These are phyloP conservation scores for Hemiprocne comata DNA, from an alignment of 2,113 vertebrate genomes.

Conservation along the genomic window DNA sequence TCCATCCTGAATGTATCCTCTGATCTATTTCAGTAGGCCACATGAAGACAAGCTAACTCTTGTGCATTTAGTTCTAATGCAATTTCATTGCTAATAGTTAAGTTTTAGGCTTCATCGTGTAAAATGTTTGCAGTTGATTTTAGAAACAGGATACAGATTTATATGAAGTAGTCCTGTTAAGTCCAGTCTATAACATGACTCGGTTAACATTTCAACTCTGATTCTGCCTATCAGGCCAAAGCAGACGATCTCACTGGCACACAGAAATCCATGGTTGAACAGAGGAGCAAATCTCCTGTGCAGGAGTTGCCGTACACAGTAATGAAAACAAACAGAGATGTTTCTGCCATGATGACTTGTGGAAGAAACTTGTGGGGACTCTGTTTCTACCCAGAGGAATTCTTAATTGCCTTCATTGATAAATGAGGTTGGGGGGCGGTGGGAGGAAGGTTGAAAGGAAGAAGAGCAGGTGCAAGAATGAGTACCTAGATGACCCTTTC, in stretches of 20 bases:
- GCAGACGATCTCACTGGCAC: not conserved
- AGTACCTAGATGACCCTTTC: not conserved
- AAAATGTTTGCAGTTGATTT: not conserved
- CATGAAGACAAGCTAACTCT: not conserved
- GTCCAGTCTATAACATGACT: not conserved
- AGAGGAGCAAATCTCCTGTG: not conserved
- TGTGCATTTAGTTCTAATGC: not conserved
- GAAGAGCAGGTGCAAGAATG: not conserved
- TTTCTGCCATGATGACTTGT: not conserved
- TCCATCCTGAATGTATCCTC: not conserved
- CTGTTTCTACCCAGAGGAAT: not conserved
- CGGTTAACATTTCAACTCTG: not conserved
- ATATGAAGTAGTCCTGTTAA: not conserved
- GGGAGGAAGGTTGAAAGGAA: fast-evolving
- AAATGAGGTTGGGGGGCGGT: too few relatives aligned
- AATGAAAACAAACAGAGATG: not conserved
- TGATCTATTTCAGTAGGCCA: not conserved
- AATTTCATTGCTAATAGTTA: not conserved
- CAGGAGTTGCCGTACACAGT: not conserved
- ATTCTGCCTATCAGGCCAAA: not conserved
- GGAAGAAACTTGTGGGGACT: not conserved
- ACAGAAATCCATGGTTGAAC: not conserved
- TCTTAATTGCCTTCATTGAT: not conserved
- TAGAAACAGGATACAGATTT: not conserved
- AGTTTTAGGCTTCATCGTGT: not conserved